Percentiles rank a stretch among this genome's conserved stretches.
These are phyloP conservation scores for Trachurus trachurus DNA, from an alignment of 2,797 vertebrate genomes.

Conservation along the genomic window DNA sequence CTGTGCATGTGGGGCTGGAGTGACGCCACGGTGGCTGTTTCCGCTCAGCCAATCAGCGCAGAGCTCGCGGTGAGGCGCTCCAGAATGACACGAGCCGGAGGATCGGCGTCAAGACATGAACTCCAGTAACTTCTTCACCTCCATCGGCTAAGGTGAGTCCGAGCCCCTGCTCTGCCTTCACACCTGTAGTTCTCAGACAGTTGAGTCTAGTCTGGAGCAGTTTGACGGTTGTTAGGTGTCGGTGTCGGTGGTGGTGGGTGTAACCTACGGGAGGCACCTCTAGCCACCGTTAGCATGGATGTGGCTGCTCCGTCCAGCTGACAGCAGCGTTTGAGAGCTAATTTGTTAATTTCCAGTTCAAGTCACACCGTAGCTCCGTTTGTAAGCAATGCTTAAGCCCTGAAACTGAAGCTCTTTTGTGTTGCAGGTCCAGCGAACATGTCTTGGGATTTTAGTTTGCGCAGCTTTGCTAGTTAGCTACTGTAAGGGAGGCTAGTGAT, in stretches of 20 bases:
- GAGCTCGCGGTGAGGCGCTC: conserved; percentile 28
- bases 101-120: conserved; percentile 65
- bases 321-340: background rate
- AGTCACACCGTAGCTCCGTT: background rate
- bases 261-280: conserved; percentile 30
- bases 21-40: conserved; percentile 40
- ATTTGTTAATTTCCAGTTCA: background rate
- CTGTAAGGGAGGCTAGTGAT: conserved; percentile 55
- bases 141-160: conserved; percentile 65
- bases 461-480: conserved; percentile 27
- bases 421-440: background rate
- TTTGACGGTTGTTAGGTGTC: no score
- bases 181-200: background rate
- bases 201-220: background rate
- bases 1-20: background rate
- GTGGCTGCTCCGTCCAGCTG: background rate
- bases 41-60: conserved; percentile 66
- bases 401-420: background rate
- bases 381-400: background rate
- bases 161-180: background rate
- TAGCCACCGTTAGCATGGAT: conserved; percentile 69
- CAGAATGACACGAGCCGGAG: conserved; percentile 19
- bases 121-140: conserved; percentile 48
- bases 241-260: conserved; percentile 42
- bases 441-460: background rate